Evolutionary conservation across 2,888 invertebrate species (phyloP), one percentile per base, ranked within the genome.

Genomic region (Cacoxenus indagator): DNA sequence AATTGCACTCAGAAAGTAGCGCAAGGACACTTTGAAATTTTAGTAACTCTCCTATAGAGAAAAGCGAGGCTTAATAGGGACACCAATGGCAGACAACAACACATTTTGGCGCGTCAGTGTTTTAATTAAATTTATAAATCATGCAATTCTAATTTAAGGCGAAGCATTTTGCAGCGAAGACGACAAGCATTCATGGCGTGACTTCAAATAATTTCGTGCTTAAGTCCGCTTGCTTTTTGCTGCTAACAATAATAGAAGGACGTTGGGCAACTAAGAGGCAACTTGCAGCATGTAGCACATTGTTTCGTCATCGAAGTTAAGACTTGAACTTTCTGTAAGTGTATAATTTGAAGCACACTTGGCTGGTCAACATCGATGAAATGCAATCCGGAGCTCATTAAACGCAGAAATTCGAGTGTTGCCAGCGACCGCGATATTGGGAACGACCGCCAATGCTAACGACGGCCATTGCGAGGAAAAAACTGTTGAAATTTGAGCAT

Each of bases 41-140:
- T 26, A 45, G 27, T 61, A 61, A 17, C 19, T 51, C 22, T 17
- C 51, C 14, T 11, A 5, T 9, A 51, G 8, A 19, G 17, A 9
- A 51, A 14, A 5, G 24, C 17, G 17, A 22, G 6, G 3, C 17
- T 19, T 22, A 3, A 8, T 8, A 48, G 24, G 24, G 45, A 14
- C 3, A 48, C 43, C 45, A 27, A 48, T 46, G 31, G 72, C 70
- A 67, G 55, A 54, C 68, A 69, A 62, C 72, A 67, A 65, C 73
- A 68, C 68, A 70, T 76, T 71, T 76, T 78, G 78, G 75, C 78
- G 75, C 75, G 73, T 73, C 77, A 76, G 78, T 69, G 76, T 83
- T 80, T 80, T 80, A 80, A 80, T 80, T 83, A 83, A 80, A 80
- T 80, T 80, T 83, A 80, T 80, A 80, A 80, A 80, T 80, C 80